Evolutionary conservation across 2,797 vertebrate species (phyloP), one percentile per base, ranked within the genome.

Genomic region (Lepilemur ruficaudatus): DNA sequence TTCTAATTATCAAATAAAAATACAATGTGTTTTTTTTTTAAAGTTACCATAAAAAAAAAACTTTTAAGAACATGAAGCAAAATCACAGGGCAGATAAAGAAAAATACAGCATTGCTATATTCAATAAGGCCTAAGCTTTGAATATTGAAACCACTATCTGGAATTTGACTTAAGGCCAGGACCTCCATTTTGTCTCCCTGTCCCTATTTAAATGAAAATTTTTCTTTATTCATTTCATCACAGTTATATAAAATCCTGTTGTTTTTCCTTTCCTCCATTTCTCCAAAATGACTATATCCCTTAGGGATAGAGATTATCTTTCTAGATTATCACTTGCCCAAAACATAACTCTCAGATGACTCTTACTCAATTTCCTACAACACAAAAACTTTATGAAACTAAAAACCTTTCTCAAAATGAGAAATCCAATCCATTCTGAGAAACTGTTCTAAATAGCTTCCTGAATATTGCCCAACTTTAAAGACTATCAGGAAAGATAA

Each of bases 1-100:
- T 90, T 82, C 93, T 91, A 97, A 86, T 84, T 96, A 96, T 88
- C 88, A 98, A 98, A 95, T 52, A 76, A 97, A 95, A 97, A 93
- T 76, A 52, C 6, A 73, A 0, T 10, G n/a, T 61, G 7, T 22
- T 18, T 63, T 63, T 80, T 63, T 7, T 97, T 97, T 97, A 90
- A 96, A 97, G 93, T 79, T 75, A 98, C 65, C 1, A 0, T 55
- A 85, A 94, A 95, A 59, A 92, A 48, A 48, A 48, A 93, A 91
- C 86, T 55, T 97, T 95, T 91, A 93, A 97, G 50, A 95, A 96
- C 76, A 98, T 41, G 88, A 85, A 94, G 75, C 35, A 93, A 8
- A 13, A 98, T 75, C 92, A 96, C 86, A 91, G 95, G 63, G 79
- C 95, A 98, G 89, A 97, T 96, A 78, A 97, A 98, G 94, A 96